Evolutionary conservation across 2,888 invertebrate species (phyloP).

Genomic region (Dorcus parallelipipedus): DNA sequence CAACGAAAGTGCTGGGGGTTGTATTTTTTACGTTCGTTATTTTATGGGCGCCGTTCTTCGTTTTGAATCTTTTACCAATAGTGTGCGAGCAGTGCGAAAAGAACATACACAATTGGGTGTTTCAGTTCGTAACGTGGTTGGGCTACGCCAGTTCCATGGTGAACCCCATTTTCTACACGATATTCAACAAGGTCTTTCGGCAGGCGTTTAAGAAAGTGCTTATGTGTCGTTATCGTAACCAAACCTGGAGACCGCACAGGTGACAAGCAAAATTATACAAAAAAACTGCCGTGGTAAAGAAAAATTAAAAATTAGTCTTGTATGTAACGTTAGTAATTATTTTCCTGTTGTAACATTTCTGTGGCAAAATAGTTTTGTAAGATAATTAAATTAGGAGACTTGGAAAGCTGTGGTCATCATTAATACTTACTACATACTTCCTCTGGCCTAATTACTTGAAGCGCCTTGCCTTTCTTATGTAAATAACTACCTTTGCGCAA

Average conservation of each 20-base stretch:
- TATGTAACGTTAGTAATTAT: neutral
- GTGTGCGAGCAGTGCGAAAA: slow-evolving; percentile 79
- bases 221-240: slow-evolving; percentile 68
- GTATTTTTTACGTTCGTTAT: slow-evolving; percentile 94
- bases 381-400: neutral
- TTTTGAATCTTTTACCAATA: slow-evolving; percentile 80
- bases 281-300: neutral
- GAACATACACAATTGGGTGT: slow-evolving; percentile 72
- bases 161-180: slow-evolving; percentile 93
- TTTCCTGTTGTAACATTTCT: neutral
- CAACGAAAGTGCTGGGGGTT: slow-evolving; percentile 91
- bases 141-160: slow-evolving; percentile 94
- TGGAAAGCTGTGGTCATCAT: neutral
- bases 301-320: neutral
- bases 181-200: slow-evolving; percentile 91
- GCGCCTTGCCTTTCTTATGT: slow-evolving; percentile 11
- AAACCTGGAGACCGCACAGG: slow-evolving; percentile 57
- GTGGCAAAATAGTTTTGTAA: neutral
- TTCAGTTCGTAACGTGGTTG: slow-evolving; percentile 87
- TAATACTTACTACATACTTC: neutral
- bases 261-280: slow-evolving; percentile 36
- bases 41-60: slow-evolving; percentile 95
- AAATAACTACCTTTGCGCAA: no score
- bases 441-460: slow-evolving; percentile 10
- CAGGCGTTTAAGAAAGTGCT: slow-evolving; percentile 87